phyloP scores from a whole-genome alignment of 2,888 invertebrate genomes.

The Morpho achilles region DNA sequence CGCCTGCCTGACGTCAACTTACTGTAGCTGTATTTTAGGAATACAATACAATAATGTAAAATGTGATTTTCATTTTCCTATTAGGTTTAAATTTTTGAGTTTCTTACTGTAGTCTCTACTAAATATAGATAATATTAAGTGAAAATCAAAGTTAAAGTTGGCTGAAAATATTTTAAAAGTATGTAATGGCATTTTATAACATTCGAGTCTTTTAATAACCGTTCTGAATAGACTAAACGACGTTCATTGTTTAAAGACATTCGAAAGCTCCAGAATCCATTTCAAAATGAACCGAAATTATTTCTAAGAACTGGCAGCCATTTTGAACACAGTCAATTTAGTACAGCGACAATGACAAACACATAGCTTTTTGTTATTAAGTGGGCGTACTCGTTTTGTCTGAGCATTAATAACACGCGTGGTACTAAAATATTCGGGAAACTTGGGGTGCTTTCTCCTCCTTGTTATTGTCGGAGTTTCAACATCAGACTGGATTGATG shows the following conservation, averaged over 20 bases:
- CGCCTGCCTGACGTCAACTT: too few relatives aligned
- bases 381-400: slow-evolving; percentile 39
- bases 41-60: too few relatives aligned
- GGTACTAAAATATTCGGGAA: slow-evolving; percentile 30
- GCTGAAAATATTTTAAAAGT: too few relatives aligned
- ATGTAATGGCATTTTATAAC: too few relatives aligned
- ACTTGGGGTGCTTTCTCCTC: slow-evolving; percentile 41
- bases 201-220: too few relatives aligned
- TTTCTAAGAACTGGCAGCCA: slow-evolving; percentile 16
- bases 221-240: slow-evolving; percentile 14
- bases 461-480: slow-evolving; percentile 56
- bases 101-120: too few relatives aligned
- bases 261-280: slow-evolving; percentile 23
- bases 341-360: slow-evolving; percentile 30
- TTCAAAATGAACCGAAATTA: slow-evolving; percentile 23
- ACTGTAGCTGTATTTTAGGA: too few relatives aligned
- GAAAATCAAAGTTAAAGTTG: too few relatives aligned
- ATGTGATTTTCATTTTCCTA: too few relatives aligned
- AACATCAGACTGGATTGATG: slow-evolving; percentile 51
- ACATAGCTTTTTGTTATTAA: slow-evolving; percentile 26
- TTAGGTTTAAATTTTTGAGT: too few relatives aligned
- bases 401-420: slow-evolving; percentile 45
- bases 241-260: slow-evolving; percentile 15
- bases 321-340: slow-evolving; percentile 26
- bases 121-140: too few relatives aligned